Percentiles rank a stretch among this genome's conserved stretches.
Conservation (phyloP, 2,888 invertebrate species). For the Thymelicus lineola region DNA sequence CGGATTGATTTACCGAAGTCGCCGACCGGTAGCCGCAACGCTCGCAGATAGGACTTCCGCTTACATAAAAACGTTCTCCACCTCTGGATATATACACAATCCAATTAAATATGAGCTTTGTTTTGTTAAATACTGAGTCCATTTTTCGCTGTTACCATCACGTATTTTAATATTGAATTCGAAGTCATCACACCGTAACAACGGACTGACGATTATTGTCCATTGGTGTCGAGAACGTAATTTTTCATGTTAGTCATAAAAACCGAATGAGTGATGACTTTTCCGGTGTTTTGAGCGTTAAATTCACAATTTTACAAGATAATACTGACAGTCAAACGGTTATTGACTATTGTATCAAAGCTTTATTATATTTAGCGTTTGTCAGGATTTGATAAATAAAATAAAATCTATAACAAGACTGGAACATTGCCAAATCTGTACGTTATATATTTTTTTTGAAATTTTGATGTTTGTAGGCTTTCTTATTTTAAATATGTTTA, state of each 20-base stretch:
- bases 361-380: constrained; percentile 15
- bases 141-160: constrained; percentile 8
- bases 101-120: constrained; percentile 29
- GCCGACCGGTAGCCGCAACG: constrained; percentile 50
- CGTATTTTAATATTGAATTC: constrained; percentile 41
- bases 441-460: too few species aligned
- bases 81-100: constrained; percentile 8
- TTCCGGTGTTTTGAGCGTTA: constrained; percentile 28
- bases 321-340: constrained; percentile 28
- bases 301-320: constrained; percentile 35
- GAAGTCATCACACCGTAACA: constrained; percentile 40
- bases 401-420: too few species aligned
- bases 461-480: too few species aligned
- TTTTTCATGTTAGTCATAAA: constrained; percentile 37
- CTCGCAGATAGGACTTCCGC: constrained; percentile 52
- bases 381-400: not conserved
- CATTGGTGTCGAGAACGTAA: constrained; percentile 33
- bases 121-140: constrained; percentile 6
- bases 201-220: constrained; percentile 33
- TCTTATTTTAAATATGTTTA: too few species aligned
- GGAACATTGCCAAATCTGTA: too few species aligned
- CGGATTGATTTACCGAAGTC: constrained; percentile 67
- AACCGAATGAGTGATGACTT: constrained; percentile 34
- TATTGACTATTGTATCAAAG: constrained; percentile 26
- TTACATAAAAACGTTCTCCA: constrained; percentile 33